These are phyloP conservation scores for Spea hammondii DNA, from an alignment of 2,797 vertebrate genomes.

Conservation along the genomic window DNA sequence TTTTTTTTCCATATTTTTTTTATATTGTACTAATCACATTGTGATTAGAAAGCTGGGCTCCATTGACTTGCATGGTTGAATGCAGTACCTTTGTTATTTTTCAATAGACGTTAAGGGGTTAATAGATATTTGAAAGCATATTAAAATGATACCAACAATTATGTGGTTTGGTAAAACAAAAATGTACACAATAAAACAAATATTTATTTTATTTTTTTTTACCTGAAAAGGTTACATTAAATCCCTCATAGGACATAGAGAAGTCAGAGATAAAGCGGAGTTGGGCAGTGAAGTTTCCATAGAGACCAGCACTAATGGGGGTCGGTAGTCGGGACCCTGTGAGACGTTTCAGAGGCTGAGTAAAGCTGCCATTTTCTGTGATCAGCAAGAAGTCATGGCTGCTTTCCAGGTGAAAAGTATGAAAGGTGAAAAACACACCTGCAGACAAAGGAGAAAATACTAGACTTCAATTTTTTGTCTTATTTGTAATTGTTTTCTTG, in stretches of 20 bases:
- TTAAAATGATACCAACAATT: neutral
- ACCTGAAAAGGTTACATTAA: slow-evolving; percentile 99
- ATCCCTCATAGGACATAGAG: slow-evolving; percentile 97
- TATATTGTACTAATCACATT: too few relatives aligned
- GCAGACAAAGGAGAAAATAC: slow-evolving; percentile 4
- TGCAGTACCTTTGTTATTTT: too few relatives aligned
- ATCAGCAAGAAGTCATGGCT: slow-evolving; percentile 93
- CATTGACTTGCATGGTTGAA: too few relatives aligned
- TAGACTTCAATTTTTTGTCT: too few relatives aligned
- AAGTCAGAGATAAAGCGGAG: slow-evolving; percentile 97
- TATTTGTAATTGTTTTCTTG: too few relatives aligned
- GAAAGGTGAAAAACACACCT: slow-evolving; percentile 97
- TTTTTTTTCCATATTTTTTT: too few relatives aligned
- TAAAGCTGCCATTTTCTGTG: slow-evolving; percentile 92
- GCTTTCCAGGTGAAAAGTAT: slow-evolving; percentile 95
- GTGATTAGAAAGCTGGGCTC: too few relatives aligned
- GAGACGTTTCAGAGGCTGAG: slow-evolving; percentile 85
- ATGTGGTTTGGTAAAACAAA: neutral
- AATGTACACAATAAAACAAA: neutral
- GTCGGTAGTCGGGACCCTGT: slow-evolving; percentile 88
- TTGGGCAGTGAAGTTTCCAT: slow-evolving; percentile 94
- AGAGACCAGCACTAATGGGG: slow-evolving; percentile 88
- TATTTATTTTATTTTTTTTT: slow-evolving; percentile 28
- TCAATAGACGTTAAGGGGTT: too few relatives aligned
- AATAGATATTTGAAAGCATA: too few relatives aligned